Evolutionary conservation across 2,113 vertebrate genomes (phyloP), one percentile per base, ranked within the genome.

Genomic region (Tympanuchus pallidicinctus): DNA sequence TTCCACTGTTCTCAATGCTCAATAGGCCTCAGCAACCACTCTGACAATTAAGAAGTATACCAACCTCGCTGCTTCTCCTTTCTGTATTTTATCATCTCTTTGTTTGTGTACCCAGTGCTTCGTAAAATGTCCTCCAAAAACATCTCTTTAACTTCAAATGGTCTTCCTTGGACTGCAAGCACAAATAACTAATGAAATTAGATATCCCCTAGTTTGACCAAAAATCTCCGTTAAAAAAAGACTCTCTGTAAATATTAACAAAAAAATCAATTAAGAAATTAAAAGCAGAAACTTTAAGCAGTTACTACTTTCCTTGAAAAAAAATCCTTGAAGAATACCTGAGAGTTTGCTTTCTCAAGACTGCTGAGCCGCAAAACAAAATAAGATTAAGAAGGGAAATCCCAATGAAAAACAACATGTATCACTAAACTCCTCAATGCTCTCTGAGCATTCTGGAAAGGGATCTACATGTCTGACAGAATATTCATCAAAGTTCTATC

Each of bases 111-210:
- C 8, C 98, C 98, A 24, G 98, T 99, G 66, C 98, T 98, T 94
- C 96, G 97, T 94, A 99, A 98, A 92, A 99, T 97, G 83, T 99
- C 99, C 97, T 99, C 99, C 89, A 99, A 89, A 97, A 99, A 99
- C 93, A 99, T 93, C 89, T 99, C 98, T 89, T 99, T 98, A 78
- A 99, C 99, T 89, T 99, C 99, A 98, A 98, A 99, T 47, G 97
- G 98, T 95, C 98, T 98, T 95, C 99, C 99, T 96, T 98, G 98
- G 94, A 99, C 98, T 98, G 94, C 85, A 98, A 97, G 89, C 1
- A 81, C n/a, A 95, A 94, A 80, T 34, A 78, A 79, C 38, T 77
- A 2, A 79, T 11, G 12, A 25, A 47, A 61, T 24, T 65, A 79
- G 40, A 38, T 38, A 81, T 15, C 73, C 4, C 4, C 25, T 52